Evolutionary conservation across 2,888 invertebrate genomes (phyloP).

Genomic region (Timandra comae): DNA sequence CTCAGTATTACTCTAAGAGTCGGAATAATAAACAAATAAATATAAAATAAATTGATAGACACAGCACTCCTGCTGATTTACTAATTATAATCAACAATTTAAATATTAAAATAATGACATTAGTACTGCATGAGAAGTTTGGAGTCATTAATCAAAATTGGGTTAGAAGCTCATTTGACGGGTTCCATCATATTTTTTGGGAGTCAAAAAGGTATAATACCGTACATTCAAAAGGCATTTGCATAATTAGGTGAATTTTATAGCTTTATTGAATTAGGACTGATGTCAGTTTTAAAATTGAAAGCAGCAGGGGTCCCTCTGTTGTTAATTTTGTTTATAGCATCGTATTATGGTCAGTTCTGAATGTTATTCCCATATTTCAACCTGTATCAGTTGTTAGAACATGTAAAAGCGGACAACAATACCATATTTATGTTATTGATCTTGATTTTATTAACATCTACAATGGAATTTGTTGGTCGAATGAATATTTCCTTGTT

Average conservation of each 20-base stretch:
- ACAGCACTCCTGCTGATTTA: slow-evolving; percentile 36
- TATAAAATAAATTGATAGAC: slow-evolving; percentile 27
- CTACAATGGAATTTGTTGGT: slow-evolving; percentile 28
- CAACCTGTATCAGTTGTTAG: slow-evolving; percentile 66
- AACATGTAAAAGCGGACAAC: slow-evolving; percentile 58
- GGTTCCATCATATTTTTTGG: slow-evolving; percentile 59
- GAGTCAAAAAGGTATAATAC: slow-evolving; percentile 60
- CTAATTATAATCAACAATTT: slow-evolving; percentile 49
- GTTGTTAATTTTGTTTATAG: slow-evolving; percentile 78
- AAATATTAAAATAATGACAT: slow-evolving; percentile 50
- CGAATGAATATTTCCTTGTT: too few relatives aligned
- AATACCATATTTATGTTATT: slow-evolving; percentile 67
- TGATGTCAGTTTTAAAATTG: slow-evolving; percentile 75
- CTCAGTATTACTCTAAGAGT: too few relatives aligned
- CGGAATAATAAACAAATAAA: slow-evolving; percentile 1
- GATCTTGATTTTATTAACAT: slow-evolving; percentile 61
- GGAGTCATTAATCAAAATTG: too few relatives aligned
- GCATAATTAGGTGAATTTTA: slow-evolving; percentile 78
- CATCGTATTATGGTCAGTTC: slow-evolving; percentile 69
- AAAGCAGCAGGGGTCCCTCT: slow-evolving; percentile 70
- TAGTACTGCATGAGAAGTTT: slow-evolving; percentile 31
- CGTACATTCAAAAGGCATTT: slow-evolving; percentile 70
- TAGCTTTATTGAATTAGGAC: slow-evolving; percentile 77
- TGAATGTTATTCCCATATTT: slow-evolving; percentile 69
- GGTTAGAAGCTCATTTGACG: slow-evolving; percentile 44